Percentiles rank a stretch among this genome's conserved stretches.
Conservation (phyloP, 2,113 vertebrate species). For the Camelus dromedarius region DNA sequence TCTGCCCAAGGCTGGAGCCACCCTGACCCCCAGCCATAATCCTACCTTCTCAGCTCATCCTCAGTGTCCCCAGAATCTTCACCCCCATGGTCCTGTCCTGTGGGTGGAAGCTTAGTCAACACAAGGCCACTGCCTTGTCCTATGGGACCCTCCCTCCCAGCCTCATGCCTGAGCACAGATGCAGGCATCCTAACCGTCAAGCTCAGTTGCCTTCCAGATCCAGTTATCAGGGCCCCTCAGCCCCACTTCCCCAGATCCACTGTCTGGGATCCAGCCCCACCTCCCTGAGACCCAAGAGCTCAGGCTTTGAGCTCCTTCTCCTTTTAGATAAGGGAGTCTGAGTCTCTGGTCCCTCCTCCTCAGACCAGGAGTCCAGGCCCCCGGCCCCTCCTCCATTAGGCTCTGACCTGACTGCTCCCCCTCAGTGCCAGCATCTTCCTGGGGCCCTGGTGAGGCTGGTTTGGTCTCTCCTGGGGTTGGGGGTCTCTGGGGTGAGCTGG, state of each 20-base stretch:
- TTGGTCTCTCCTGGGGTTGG: constrained; percentile 47
- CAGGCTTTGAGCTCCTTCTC: fast-evolving
- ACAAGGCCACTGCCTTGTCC: not conserved
- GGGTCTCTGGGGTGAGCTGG: constrained; percentile 56
- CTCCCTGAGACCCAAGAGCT: not conserved
- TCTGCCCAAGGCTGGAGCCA: fast-evolving
- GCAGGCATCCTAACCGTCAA: not conserved
- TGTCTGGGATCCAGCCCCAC: not conserved
- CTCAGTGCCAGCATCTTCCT: constrained; percentile 45
- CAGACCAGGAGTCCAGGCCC: not conserved
- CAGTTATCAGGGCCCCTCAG: not conserved
- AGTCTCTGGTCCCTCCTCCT: not conserved
- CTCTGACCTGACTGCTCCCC: constrained; percentile 80
- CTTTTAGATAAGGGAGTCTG: too few species aligned
- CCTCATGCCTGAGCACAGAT: not conserved
- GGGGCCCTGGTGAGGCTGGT: constrained; percentile 31
- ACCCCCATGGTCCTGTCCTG: constrained; percentile 65
- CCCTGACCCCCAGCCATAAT: not conserved
- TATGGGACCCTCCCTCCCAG: not conserved
- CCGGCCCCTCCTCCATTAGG: not conserved
- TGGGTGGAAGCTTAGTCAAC: not conserved
- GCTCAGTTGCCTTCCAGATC: not conserved
- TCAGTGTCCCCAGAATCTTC: constrained; percentile 93
- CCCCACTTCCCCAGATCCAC: not conserved
- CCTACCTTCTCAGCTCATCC: constrained; percentile 94